Base-by-base conservation (phyloP, 2,113 vertebrate genomes). In the Psittacula cyanocephala region DNA sequence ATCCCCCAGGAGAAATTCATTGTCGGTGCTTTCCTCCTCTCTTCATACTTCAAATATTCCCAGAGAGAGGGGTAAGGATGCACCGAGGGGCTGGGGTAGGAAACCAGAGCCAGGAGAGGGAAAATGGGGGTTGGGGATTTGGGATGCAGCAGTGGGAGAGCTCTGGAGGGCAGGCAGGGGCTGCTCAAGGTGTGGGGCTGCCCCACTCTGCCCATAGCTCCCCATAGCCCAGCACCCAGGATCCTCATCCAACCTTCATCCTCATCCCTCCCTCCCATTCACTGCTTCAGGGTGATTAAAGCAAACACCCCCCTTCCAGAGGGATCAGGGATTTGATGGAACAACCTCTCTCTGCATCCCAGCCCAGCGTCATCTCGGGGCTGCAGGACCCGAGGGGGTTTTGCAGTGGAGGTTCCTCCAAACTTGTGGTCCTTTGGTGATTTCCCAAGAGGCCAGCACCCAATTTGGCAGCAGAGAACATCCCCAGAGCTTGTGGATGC, bases 1-100 rank as follows among this genome's bases (percentile, higher is more conserved):
- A 97, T 95, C 96, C 64, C 53, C 94, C 88, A 41, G 17, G 93
- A 95, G 95, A 78, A 93, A 93, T 82, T 91, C 74, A 37, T 59
- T 88, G 88, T 95, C 28, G 1, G 75, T 1, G 25, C 78, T 95
- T 95, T 77, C 50, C 65, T 87, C 55, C 11, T 17, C 22, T 7
- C 3, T 55, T 86, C 69, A 83, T 33, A 27, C 67, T 93, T 94
- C 29, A 49, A 43, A 31, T 91, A 52, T 25, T 87, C 77, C 68
- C 83, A 79, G 71, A 20, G 71, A 20, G 71, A 89, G 8, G 81
- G 23, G 47, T 60, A 28, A 75, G 35, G 53, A 57, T n/a, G 63
- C 0, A 0, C 33, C 0, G 0, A 77, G 75, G 29, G 53, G 22
- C 41, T 68, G 68, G 37, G 35, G 19, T 59, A 49, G 39, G 52